These are phyloP conservation scores for Diplosoma virens DNA, from an alignment of 23 tunicate species.

Conservation along the genomic window DNA sequence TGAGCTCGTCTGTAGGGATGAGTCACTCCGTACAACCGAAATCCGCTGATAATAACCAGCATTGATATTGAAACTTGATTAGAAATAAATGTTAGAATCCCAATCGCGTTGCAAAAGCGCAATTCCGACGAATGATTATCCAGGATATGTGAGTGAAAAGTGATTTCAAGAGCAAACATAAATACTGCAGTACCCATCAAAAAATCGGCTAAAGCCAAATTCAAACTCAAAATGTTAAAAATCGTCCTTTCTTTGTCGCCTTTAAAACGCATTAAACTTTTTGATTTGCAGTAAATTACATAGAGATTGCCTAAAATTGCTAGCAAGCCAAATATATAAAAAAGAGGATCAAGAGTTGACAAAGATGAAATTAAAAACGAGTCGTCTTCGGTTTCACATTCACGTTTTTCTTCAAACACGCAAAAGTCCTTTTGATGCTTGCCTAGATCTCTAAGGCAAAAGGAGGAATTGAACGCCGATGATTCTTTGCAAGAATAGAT, in stretches of 20 bases:
- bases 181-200: background rate
- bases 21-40: background rate
- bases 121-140: background rate
- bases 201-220: background rate
- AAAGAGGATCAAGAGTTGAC: too few species aligned
- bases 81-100: background rate
- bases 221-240: background rate
- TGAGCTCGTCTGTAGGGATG: background rate
- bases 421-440: too few species aligned
- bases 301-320: background rate
- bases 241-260: background rate
- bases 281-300: background rate
- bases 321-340: background rate
- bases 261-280: background rate
- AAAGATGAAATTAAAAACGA: too few species aligned
- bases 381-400: too few species aligned
- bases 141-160: background rate
- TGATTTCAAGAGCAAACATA: background rate
- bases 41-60: slow-evolving; percentile 5
- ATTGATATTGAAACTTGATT: background rate
- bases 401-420: too few species aligned
- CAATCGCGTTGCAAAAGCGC: background rate
- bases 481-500: too few species aligned
- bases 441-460: too few species aligned
- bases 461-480: too few species aligned